Evolutionary conservation across 2,113 vertebrate genomes (phyloP).

Genomic region (Coracopsis vasa): DNA sequence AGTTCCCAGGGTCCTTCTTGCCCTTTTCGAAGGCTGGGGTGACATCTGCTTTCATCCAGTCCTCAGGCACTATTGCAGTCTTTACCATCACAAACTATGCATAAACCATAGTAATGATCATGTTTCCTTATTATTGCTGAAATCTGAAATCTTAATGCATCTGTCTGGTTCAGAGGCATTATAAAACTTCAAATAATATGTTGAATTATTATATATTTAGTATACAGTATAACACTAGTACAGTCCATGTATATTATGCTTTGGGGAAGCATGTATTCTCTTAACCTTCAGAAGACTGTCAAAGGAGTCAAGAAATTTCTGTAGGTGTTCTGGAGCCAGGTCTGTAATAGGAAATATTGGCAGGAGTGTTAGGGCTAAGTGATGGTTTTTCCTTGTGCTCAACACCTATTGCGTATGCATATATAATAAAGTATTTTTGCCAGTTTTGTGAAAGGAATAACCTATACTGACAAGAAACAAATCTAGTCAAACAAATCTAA

Average conservation of each 20-base stretch:
- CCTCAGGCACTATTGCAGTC: background rate
- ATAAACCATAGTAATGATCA: background rate
- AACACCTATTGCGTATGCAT: background rate
- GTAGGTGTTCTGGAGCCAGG: background rate
- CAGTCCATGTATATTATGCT: background rate
- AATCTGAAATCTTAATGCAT: background rate
- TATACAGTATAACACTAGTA: background rate
- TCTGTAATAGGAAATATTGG: background rate
- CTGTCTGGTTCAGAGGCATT: background rate
- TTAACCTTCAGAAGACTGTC: background rate
- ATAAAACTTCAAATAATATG: background rate
- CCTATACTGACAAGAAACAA: background rate
- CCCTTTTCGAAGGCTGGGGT: background rate
- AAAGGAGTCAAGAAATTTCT: background rate
- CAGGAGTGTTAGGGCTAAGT: background rate
- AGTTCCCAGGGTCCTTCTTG: background rate
- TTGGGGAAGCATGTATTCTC: background rate
- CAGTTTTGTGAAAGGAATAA: background rate
- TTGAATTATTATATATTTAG: background rate
- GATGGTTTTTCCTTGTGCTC: background rate
- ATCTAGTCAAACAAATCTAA: background rate
- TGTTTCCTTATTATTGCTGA: background rate
- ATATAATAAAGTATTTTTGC: background rate
- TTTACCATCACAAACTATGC: background rate
- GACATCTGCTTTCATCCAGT: background rate